phyloP scores from a whole-genome alignment of 2,888 invertebrate genomes.

The Megaustenia siamemsis region DNA sequence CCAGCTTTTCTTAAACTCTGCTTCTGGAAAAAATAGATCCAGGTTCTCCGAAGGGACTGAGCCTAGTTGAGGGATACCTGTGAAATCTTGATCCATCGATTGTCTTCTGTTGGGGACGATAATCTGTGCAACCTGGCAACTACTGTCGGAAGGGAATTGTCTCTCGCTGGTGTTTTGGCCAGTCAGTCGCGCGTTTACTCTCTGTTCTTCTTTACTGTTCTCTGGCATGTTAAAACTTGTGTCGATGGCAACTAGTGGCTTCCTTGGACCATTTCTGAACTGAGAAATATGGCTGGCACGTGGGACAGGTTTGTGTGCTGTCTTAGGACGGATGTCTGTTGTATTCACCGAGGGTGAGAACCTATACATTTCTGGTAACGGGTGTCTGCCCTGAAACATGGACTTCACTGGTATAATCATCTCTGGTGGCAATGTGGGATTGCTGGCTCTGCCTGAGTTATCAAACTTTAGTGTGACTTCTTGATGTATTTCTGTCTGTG shows the following conservation, averaged over 20 bases:
- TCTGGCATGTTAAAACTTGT: background rate
- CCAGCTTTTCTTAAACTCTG: constrained; percentile 18
- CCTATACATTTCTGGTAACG: background rate
- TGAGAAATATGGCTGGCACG: background rate
- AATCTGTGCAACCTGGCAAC: background rate
- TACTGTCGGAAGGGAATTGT: background rate
- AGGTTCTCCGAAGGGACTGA: background rate
- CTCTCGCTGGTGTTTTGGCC: background rate
- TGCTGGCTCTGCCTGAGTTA: background rate
- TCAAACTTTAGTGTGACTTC: background rate
- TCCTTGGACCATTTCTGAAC: background rate
- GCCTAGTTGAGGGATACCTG: background rate
- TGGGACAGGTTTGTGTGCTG: background rate
- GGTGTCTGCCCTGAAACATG: too few species aligned
- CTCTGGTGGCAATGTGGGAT: background rate
- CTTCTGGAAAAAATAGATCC: background rate
- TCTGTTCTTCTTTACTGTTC: background rate
- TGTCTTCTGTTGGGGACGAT: background rate
- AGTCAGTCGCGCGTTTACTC: background rate
- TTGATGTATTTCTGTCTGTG: background rate
- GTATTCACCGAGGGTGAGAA: background rate
- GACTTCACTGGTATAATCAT: background rate
- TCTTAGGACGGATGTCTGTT: background rate
- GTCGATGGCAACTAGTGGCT: background rate
- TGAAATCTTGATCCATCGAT: background rate